phyloP scores from a whole-genome alignment of 2,797 vertebrate species.

The Triplophysa bombifrons region DNA sequence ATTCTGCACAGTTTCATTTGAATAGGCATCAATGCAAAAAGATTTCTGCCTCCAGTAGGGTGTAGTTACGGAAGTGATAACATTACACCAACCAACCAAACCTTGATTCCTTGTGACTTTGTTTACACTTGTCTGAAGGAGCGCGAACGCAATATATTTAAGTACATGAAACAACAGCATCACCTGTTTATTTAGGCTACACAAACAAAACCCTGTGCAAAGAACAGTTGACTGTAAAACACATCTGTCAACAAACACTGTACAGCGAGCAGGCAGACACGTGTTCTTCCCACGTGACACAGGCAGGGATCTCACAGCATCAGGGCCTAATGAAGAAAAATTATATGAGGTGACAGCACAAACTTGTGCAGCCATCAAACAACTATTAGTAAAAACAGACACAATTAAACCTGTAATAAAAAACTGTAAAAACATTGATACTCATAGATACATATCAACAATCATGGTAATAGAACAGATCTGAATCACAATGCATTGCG shows the following conservation, averaged over 20 bases:
- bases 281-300: neutral
- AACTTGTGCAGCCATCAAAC: neutral
- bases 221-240: neutral
- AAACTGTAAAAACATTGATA: neutral
- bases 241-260: constrained; percentile 13
- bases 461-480: no score
- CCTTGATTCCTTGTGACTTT: neutral
- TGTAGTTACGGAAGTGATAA: no score
- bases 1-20: no score
- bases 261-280: neutral
- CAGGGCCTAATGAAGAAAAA: neutral
- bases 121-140: neutral
- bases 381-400: neutral
- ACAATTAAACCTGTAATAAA: neutral
- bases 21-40: no score
- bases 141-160: neutral
- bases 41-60: no score
- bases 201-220: neutral
- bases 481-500: no score
- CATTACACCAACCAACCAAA: neutral
- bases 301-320: neutral
- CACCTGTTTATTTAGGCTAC: neutral
- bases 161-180: neutral
- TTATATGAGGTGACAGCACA: neutral
- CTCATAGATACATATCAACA: neutral